Conservation (phyloP, 1,140 invertebrate genomes). For the Zaprionus capensis region DNA sequence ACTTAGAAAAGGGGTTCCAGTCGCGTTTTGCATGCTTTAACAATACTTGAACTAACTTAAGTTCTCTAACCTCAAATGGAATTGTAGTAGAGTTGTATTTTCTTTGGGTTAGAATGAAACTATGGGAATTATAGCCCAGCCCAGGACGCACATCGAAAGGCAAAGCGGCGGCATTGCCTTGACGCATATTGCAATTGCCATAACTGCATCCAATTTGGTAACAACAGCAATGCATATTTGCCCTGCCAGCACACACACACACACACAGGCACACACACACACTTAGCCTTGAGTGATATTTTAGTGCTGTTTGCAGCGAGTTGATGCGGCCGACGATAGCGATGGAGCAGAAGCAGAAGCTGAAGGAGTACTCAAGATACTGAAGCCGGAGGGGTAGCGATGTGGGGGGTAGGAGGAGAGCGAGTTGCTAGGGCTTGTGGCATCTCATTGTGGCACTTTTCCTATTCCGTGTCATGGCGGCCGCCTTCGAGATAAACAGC, state of each 20-base stretch:
- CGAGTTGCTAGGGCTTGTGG: neutral
- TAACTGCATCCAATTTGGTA: conserved; percentile 72
- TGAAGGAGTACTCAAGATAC: neutral
- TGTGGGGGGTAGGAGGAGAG: neutral
- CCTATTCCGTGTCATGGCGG: conserved; percentile 28
- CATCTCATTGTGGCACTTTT: conserved; percentile 41
- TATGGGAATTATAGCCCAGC: neutral
- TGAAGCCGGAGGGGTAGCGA: conserved; percentile 23
- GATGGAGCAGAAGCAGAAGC: conserved; percentile 12
- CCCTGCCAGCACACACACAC: conserved; percentile 40
- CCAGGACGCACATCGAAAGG: conserved; percentile 29
- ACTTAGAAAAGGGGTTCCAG: neutral
- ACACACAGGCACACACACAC: conserved; percentile 8
- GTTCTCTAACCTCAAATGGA: no score
- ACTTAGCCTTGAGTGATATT: conserved; percentile 75
- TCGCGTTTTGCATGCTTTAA: neutral
- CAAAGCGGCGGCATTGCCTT: conserved; percentile 53
- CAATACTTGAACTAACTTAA: neutral
- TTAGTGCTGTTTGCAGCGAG: conserved; percentile 71
- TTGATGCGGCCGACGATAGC: conserved; percentile 55
- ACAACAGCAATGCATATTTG: conserved; percentile 75
- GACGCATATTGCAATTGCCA: conserved; percentile 62
- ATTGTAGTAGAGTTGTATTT: no score
- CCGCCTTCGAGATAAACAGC: conserved; percentile 66
- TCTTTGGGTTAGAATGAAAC: no score